phyloP scores from a whole-genome alignment of 2,888 invertebrate genomes.

The Stenodera caucasica region DNA sequence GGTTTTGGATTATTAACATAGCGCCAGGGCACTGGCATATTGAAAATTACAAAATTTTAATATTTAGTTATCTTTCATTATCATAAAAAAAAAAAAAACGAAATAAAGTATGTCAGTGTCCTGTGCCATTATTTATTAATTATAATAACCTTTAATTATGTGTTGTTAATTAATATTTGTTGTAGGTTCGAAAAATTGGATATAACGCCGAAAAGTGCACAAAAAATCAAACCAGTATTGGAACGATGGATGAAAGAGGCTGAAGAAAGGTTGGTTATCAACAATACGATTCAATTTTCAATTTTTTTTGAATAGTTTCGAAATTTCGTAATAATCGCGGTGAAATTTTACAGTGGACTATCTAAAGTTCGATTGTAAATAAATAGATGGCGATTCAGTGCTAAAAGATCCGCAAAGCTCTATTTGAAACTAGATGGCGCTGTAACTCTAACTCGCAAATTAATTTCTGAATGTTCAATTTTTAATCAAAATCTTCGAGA shows the following conservation, averaged over 20 bases:
- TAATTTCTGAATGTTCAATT: too few species aligned
- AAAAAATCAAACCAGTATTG: constrained; percentile 98
- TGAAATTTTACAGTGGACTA: too few species aligned
- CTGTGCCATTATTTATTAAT: constrained; percentile 47
- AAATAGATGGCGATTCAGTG: constrained; percentile 61
- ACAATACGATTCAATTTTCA: too few species aligned
- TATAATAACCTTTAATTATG: background rate
- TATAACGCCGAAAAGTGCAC: constrained; percentile 98
- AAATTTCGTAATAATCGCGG: too few species aligned
- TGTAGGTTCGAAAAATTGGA: constrained; percentile 97
- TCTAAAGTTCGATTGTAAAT: constrained; percentile 66
- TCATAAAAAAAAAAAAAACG: constrained; percentile 24
- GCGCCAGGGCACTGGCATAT: constrained; percentile 90
- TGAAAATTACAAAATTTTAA: constrained; percentile 5
- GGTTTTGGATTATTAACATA: constrained; percentile 20
- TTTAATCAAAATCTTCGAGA: too few species aligned
- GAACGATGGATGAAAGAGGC: constrained; percentile 99
- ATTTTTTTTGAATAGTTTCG: too few species aligned
- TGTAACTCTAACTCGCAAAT: too few species aligned
- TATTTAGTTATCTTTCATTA: constrained; percentile 13
- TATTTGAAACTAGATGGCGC: too few species aligned
- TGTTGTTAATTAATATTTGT: background rate
- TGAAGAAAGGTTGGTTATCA: constrained; percentile 80
- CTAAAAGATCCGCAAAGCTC: background rate
- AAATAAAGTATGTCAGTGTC: constrained; percentile 55